Percentiles rank a stretch among this genome's conserved stretches.
phyloP scores from a whole-genome alignment of 2,888 invertebrate species.

The Dryadula phaetusa region DNA sequence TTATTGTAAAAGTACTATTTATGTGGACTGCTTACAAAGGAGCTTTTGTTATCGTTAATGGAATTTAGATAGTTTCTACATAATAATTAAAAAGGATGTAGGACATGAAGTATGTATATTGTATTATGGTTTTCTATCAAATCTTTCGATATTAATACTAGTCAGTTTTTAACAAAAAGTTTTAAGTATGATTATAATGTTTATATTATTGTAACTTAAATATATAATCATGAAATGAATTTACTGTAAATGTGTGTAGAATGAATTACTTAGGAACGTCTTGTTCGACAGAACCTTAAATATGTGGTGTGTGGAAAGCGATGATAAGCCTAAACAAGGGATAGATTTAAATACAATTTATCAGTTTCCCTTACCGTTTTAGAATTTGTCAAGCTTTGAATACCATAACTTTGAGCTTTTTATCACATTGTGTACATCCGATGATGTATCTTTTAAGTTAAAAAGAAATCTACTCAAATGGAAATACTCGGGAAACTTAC shows the following conservation, averaged over 20 bases:
- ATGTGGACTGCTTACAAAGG: background rate
- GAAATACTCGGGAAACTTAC: conserved; percentile 21
- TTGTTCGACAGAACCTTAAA: background rate
- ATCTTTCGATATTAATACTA: no score
- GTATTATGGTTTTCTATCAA: no score
- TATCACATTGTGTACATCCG: conserved; percentile 15
- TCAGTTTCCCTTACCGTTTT: conserved; percentile 1
- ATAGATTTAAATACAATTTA: conserved; percentile 19
- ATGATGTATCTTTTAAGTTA: conserved; percentile 19
- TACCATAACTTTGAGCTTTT: conserved; percentile 14
- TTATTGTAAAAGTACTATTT: conserved; percentile 37
- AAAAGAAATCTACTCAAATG: conserved; percentile 23
- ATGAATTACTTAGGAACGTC: no score
- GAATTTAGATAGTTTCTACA: background rate
- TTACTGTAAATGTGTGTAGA: no score
- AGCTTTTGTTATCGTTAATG: background rate
- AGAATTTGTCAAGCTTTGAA: conserved; percentile 20
- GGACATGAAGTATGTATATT: no score
- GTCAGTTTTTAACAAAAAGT: no score
- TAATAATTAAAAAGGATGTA: background rate
- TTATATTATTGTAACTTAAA: no score
- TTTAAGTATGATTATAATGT: no score
- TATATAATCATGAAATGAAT: background rate
- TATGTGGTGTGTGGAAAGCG: conserved; percentile 4
- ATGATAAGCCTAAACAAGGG: conserved; percentile 15